Evolutionary conservation across 2,888 invertebrate species (phyloP), one percentile per base, ranked within the genome.

Genomic region (Leptogaster cylindrica): DNA sequence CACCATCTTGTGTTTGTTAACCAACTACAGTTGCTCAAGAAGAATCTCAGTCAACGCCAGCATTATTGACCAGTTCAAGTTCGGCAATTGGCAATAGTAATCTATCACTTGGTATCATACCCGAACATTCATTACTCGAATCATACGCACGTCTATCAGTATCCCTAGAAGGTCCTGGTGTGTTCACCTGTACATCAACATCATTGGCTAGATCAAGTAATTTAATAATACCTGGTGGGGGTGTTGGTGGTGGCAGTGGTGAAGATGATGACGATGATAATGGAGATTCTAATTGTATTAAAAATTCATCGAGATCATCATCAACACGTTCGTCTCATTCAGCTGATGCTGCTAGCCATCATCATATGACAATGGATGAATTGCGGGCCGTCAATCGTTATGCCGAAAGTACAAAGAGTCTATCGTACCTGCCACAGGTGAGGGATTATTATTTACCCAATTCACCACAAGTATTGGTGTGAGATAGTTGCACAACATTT

Each of bases 391-490:
- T 93, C 75, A 93, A 94, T 84, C 88, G 91, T 76, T 93, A 93
- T 81, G 93, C 93, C 18, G 94, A 94, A 83, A 93, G 93, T 82
- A 94, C 93, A 69, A 91, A 92, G 81, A 93, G 93, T 81, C 87
- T 95, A 76, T 92, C 93, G 76, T 95, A 92, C 82, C 86, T 95
- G 77, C 94, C 94, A 72, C 92, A 92, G 89, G 94, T 94, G 86
- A 83, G 83, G 80, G 79, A 82, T 75, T 77, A 79, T 74, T 79
- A 77, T 76, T 77, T 79, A 77, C 76, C 77, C 73, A 77, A 77
- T 75, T 78, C 79, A 74, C n/a, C n/a, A n/a, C 77, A 78, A 75
- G 78, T 79, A 75, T 80, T 78, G 75, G 78, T 79, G 75, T 80
- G 55, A 55, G 55, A 55, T 36, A 55, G 23, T 36, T 18, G 12